Evolutionary conservation across 2,888 invertebrate species (phyloP).

Genomic region (Macrophya annulata): DNA sequence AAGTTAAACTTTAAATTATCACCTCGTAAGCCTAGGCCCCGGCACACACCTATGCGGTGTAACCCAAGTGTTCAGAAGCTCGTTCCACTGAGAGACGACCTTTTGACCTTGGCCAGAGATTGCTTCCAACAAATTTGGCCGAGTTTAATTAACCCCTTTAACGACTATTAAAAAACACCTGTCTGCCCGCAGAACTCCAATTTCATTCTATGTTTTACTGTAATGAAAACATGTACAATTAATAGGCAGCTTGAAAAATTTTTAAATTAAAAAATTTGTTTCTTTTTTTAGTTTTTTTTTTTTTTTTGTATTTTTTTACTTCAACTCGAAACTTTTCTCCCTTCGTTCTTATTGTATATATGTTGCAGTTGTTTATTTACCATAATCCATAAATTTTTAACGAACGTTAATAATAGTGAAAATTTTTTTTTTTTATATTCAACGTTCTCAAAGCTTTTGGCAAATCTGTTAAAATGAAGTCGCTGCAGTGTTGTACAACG

Average conservation of each 20-base stretch:
- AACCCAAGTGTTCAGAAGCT: background rate
- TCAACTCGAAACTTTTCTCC: background rate
- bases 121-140: conserved; percentile 26
- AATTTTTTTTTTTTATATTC: background rate
- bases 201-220: conserved; percentile 3
- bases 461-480: background rate
- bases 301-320: too few species aligned
- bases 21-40: conserved; percentile 34
- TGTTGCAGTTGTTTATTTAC: background rate
- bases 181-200: background rate
- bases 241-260: background rate
- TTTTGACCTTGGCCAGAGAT: conserved; percentile 39
- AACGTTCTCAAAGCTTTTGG: background rate
- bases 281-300: background rate
- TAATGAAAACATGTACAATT: conserved; percentile 23
- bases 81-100: conserved; percentile 20
- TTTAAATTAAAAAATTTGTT: background rate
- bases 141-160: conserved; percentile 34
- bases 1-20: conserved; percentile 46
- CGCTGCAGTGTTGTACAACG: background rate
- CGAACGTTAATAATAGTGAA: background rate
- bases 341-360: background rate
- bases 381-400: background rate
- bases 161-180: conserved; percentile 35
- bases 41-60: background rate